Conservation (phyloP, 2,113 vertebrate genomes). For the Neoarius graeffei region DNA sequence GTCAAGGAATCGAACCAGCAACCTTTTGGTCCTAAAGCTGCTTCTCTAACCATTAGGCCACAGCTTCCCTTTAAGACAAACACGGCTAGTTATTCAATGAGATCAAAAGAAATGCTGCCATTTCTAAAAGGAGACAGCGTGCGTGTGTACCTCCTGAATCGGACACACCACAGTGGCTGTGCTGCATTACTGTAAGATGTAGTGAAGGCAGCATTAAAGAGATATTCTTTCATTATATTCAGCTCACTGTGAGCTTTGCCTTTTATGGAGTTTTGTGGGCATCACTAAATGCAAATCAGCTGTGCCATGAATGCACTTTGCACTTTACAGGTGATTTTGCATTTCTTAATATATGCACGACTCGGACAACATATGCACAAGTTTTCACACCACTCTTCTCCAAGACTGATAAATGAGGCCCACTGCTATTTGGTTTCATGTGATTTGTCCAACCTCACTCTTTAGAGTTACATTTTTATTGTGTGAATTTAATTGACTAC, state of each 20-base stretch:
- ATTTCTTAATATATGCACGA: neutral
- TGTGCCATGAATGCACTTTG: neutral
- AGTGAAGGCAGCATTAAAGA: neutral
- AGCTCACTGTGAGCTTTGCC: neutral
- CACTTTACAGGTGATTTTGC: neutral
- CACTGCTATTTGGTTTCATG: slow-evolving; percentile 30
- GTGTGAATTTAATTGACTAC: neutral
- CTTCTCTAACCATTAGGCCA: no score
- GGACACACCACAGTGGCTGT: neutral
- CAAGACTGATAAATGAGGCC: neutral
- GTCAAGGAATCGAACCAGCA: no score
- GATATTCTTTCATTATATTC: neutral
- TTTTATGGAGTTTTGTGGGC: neutral
- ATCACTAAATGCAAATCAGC: neutral
- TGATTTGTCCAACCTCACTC: neutral
- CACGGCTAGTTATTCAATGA: neutral
- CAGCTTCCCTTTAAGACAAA: no score
- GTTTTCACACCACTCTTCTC: no score
- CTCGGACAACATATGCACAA: no score
- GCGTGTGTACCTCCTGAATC: neutral
- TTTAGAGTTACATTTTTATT: neutral
- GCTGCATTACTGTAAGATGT: neutral
- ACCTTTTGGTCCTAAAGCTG: no score
- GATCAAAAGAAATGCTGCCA: neutral
- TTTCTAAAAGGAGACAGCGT: neutral